Evolutionary conservation across 2,888 invertebrate genomes (phyloP).

Genomic region (Agrilus biguttatus): DNA sequence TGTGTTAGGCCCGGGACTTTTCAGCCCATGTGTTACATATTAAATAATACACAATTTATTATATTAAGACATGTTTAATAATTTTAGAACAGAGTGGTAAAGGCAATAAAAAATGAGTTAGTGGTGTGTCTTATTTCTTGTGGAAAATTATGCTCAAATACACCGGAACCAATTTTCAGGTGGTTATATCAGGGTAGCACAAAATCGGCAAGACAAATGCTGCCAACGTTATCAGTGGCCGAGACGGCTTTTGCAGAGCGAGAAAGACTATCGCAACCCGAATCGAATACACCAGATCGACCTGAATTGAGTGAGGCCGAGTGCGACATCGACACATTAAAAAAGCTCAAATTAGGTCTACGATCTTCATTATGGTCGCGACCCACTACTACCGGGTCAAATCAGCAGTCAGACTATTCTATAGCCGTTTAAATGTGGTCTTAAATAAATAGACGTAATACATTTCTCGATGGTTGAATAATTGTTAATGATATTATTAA

Average conservation of each 20-base stretch:
- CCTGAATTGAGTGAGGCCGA: slow-evolving; percentile 55
- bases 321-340: slow-evolving; percentile 59
- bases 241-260: slow-evolving; percentile 39
- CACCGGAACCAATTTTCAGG: slow-evolving; percentile 21
- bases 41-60: no score
- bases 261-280: slow-evolving; percentile 19
- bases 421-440: slow-evolving; percentile 48
- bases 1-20: no score
- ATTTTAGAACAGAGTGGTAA: no score
- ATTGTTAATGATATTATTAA: slow-evolving; percentile 8
- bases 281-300: slow-evolving; percentile 33
- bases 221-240: slow-evolving; percentile 46
- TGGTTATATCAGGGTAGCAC: slow-evolving; percentile 33
- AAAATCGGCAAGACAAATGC: slow-evolving; percentile 40
- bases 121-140: no score
- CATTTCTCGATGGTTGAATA: slow-evolving; percentile 8
- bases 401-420: slow-evolving; percentile 56
- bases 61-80: no score
- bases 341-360: slow-evolving; percentile 55
- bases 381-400: slow-evolving; percentile 34
- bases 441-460: slow-evolving; percentile 8
- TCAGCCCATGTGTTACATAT: no score
- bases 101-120: no score
- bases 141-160: slow-evolving; percentile 5
- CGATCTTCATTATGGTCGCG: slow-evolving; percentile 57